A percentile compares a stretch with the other conserved stretches of the same genome.
phyloP scores from a whole-genome alignment of 2,113 vertebrate species.

The Cnemophilus loriae region DNA sequence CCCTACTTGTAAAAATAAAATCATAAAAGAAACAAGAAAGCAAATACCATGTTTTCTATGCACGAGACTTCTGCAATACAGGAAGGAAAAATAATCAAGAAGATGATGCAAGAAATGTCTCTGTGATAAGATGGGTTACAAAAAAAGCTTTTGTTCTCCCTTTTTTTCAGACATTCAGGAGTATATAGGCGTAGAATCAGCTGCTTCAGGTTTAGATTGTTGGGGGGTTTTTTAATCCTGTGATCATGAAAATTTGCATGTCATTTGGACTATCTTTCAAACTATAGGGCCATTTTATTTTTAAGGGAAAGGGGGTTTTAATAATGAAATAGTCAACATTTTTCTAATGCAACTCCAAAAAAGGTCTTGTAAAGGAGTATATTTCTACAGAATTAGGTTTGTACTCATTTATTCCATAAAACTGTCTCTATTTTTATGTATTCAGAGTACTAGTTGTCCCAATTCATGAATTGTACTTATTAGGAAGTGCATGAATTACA shows the following conservation, averaged over 20 bases:
- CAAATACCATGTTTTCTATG: background rate
- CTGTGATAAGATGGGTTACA: background rate
- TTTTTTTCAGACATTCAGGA: background rate
- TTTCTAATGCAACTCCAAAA: background rate
- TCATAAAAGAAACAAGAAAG: background rate
- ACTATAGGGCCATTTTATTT: background rate
- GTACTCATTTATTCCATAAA: background rate
- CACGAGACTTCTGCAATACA: background rate
- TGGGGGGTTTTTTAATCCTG: background rate
- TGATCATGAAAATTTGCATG: background rate
- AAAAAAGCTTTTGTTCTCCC: background rate
- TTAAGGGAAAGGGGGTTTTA: background rate
- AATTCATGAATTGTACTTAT: background rate
- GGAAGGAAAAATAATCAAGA: background rate
- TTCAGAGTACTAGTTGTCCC: background rate
- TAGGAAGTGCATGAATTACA: background rate
- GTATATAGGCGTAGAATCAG: background rate
- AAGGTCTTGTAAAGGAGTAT: background rate
- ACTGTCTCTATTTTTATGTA: background rate
- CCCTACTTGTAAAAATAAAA: slow-evolving; percentile 16
- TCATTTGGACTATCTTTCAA: background rate
- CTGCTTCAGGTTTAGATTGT: background rate
- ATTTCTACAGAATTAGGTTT: background rate
- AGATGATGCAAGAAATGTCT: background rate
- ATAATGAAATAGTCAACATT: background rate